phyloP scores from a whole-genome alignment of 1,140 invertebrate species.

The Caenorhabditis latens region DNA sequence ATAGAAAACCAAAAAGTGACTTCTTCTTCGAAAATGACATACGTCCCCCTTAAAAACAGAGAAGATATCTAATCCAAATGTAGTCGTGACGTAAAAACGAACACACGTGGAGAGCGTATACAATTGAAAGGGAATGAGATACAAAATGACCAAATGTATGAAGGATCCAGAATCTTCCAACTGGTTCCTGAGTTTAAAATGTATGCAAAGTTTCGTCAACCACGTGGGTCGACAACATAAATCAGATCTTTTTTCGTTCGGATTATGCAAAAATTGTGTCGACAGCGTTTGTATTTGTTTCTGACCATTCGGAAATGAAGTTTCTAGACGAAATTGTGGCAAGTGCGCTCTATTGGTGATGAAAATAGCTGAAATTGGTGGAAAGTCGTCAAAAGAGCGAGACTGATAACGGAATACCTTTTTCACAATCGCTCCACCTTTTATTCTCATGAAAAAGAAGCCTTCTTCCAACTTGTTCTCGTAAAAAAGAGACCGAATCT shows the following conservation, averaged over 20 bases:
- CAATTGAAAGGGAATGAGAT: neutral
- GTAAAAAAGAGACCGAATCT: too few species aligned
- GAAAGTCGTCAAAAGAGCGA: too few species aligned
- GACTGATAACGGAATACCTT: too few species aligned
- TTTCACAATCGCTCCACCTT: too few species aligned
- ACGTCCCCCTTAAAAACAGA: constrained; percentile 17
- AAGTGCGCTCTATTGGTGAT: too few species aligned
- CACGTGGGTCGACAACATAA: constrained; percentile 8
- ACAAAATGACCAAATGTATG: neutral
- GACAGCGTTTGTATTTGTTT: too few species aligned
- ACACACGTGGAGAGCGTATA: neutral
- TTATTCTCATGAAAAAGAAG: too few species aligned
- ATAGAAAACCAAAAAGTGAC: constrained; percentile 5
- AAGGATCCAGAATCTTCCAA: constrained; percentile 3
- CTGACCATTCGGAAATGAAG: too few species aligned
- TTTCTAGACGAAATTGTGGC: too few species aligned
- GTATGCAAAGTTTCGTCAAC: constrained; percentile 24
- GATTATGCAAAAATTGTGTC: neutral
- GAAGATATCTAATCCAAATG: neutral
- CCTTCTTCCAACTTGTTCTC: too few species aligned
- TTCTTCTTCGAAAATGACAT: constrained; percentile 15
- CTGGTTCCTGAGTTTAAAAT: constrained; percentile 15
- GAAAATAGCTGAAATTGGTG: too few species aligned
- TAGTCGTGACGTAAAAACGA: constrained; percentile 28
- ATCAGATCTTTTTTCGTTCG: neutral